Evolutionary conservation across 2,113 vertebrate species (phyloP).

Genomic region (Ceratotherium simum): DNA sequence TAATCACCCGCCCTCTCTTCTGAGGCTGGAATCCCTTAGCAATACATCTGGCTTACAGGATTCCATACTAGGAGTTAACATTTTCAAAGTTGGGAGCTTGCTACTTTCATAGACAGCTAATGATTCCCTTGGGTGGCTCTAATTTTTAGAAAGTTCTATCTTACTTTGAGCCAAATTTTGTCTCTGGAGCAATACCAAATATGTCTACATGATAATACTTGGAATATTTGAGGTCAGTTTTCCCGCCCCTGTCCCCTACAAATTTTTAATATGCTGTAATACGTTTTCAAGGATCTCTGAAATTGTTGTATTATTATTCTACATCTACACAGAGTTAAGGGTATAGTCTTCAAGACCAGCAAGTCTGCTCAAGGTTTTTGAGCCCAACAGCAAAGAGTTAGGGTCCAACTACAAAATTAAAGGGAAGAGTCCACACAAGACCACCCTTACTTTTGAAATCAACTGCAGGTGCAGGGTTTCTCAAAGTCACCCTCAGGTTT

Average conservation of each 20-base stretch:
- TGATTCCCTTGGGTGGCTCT: not conserved
- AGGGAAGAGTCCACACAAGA: not conserved
- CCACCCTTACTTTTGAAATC: not conserved
- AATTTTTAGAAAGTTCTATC: constrained; percentile 18
- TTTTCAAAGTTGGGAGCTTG: not conserved
- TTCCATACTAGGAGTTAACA: not conserved
- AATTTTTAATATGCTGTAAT: not conserved
- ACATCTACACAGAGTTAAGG: not conserved
- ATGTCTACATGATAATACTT: not conserved
- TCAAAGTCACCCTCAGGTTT: not conserved
- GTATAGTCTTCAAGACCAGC: not conserved
- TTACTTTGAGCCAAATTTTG: not conserved
- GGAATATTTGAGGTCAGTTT: not conserved
- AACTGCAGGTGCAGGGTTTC: not conserved
- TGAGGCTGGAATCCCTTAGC: not conserved
- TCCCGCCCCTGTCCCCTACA: not conserved
- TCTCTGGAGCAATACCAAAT: not conserved
- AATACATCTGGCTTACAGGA: not conserved
- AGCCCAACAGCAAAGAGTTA: not conserved
- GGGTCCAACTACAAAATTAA: not conserved
- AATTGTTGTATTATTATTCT: not conserved
- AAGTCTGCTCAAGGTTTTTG: not conserved
- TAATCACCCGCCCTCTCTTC: not conserved
- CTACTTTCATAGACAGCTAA: not conserved
- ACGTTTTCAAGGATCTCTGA: not conserved